Evolutionary conservation across 2,888 invertebrate genomes (phyloP).

Genomic region (Machimus rusticus): DNA sequence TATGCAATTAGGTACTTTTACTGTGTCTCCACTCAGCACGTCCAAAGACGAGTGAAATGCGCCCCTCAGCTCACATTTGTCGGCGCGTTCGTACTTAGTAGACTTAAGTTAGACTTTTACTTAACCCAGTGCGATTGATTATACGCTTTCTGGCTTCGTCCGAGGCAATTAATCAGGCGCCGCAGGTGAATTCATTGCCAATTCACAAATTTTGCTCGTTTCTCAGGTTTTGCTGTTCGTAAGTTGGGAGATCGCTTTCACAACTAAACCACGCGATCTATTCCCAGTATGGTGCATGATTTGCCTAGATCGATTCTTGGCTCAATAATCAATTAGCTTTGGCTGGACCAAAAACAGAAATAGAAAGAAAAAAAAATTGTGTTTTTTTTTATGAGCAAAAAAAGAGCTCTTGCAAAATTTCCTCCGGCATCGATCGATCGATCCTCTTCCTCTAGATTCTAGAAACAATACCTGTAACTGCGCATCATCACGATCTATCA

Average conservation of each 20-base stretch:
- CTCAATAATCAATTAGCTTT: conserved; percentile 21
- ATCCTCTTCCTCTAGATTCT: conserved; percentile 2
- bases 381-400: neutral
- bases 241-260: conserved; percentile 26
- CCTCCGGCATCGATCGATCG: neutral
- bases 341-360: neutral
- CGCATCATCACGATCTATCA: conserved; percentile 27
- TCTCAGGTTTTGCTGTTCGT: neutral
- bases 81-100: neutral
- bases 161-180: conserved; percentile 36
- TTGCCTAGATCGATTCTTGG: conserved; percentile 15
- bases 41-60: neutral
- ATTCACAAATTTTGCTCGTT: conserved; percentile 9
- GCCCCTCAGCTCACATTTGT: neutral
- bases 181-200: conserved; percentile 15
- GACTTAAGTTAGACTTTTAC: neutral
- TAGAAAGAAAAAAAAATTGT: neutral
- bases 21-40: neutral
- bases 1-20: conserved; percentile 30
- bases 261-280: neutral
- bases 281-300: neutral
- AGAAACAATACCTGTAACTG: conserved; percentile 11
- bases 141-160: neutral
- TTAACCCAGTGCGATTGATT: conserved; percentile 8
- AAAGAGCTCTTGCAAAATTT: neutral